These are phyloP conservation scores for Regulus satrapa DNA, from an alignment of 2,113 vertebrate genomes.

Conservation along the genomic window DNA sequence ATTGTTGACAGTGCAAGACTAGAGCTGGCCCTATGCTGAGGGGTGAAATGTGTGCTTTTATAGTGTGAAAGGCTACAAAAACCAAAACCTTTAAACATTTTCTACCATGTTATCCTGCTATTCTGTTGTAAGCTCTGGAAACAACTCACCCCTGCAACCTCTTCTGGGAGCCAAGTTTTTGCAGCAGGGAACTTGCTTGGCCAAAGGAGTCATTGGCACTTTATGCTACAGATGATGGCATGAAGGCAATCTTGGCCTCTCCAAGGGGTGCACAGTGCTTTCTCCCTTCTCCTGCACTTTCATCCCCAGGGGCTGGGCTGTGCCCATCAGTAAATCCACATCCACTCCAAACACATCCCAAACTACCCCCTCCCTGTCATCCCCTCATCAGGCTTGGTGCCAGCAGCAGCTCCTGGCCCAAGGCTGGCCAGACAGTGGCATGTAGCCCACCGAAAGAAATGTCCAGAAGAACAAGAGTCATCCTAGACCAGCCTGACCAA, in stretches of 20 bases:
- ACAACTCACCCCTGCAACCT: background rate
- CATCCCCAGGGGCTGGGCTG: background rate
- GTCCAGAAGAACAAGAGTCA: background rate
- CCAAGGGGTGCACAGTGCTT: accelerated
- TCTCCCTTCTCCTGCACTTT: background rate
- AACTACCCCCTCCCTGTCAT: background rate
- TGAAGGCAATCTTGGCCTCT: background rate
- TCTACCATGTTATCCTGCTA: background rate
- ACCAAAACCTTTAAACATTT: background rate
- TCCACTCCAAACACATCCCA: background rate
- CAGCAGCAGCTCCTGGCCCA: background rate
- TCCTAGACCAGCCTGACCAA: background rate
- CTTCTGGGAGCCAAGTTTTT: background rate
- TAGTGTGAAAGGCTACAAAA: background rate
- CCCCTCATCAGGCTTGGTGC: accelerated
- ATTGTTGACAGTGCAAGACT: background rate
- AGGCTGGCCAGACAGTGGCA: background rate
- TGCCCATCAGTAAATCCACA: background rate
- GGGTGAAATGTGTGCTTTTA: background rate
- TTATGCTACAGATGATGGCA: background rate
- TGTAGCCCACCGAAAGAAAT: background rate
- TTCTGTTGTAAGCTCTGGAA: background rate
- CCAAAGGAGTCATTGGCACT: background rate
- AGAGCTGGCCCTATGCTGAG: background rate
- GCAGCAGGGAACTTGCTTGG: background rate